These are phyloP conservation scores for Mormyrus lacerda DNA, from an alignment of 2,113 vertebrate genomes.

Conservation along the genomic window DNA sequence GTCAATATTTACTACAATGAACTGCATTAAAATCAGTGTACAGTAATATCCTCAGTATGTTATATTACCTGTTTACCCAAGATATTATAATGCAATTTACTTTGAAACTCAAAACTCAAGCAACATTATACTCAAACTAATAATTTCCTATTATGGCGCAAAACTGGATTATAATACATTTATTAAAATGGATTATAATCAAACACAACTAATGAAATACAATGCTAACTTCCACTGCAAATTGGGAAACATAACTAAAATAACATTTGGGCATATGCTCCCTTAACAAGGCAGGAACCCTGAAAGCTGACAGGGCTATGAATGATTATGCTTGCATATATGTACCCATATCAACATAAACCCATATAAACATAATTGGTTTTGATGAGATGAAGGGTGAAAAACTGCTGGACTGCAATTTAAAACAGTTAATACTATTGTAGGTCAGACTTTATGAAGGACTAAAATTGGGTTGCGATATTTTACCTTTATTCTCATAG, in stretches of 20 bases:
- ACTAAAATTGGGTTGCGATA: background rate
- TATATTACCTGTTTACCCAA: background rate
- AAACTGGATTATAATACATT: background rate
- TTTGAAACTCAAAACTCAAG: background rate
- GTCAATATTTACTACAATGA: background rate
- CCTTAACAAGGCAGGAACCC: background rate
- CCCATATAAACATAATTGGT: background rate
- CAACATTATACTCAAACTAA: background rate
- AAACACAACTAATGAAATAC: background rate
- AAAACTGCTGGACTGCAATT: background rate
- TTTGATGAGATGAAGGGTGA: background rate
- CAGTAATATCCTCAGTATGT: background rate
- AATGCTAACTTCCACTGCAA: background rate
- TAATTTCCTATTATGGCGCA: background rate
- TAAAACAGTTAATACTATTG: background rate
- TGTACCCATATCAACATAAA: background rate
- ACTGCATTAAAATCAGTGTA: background rate
- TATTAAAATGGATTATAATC: background rate
- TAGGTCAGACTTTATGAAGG: background rate
- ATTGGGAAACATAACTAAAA: background rate
- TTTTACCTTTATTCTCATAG: background rate
- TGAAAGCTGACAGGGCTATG: background rate
- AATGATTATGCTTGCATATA: background rate
- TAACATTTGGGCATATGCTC: background rate
- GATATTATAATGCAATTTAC: background rate